A percentile compares a stretch with the other conserved stretches of the same genome.
Conservation (phyloP, 2,888 invertebrate genomes). For the Fissipunctia ypsillon region DNA sequence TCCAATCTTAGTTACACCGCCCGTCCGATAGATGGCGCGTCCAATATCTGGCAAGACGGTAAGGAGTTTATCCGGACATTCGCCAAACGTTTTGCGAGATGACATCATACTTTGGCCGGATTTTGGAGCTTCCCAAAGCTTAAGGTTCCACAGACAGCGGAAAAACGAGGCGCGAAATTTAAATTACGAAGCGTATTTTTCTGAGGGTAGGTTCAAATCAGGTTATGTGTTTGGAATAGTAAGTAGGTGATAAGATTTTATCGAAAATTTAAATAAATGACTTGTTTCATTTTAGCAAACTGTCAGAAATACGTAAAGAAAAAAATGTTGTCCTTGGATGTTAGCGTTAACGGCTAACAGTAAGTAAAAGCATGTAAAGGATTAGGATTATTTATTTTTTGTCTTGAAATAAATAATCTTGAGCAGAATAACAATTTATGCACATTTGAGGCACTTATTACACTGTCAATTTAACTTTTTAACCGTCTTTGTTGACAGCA, state of each 20-base stretch:
- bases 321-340: not conserved
- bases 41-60: conserved; percentile 66
- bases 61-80: conserved; percentile 58
- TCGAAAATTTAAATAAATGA: not conserved
- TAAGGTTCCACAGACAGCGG: conserved; percentile 38
- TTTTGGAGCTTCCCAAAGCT: conserved; percentile 44
- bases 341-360: no score
- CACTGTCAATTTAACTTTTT: no score
- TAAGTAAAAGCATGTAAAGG: no score
- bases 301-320: not conserved
- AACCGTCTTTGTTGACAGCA: no score
- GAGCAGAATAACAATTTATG: no score
- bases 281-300: not conserved
- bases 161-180: conserved; percentile 1
- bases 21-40: conserved; percentile 51
- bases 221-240: conserved; percentile 16
- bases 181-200: conserved; percentile 2
- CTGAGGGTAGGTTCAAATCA: not conserved
- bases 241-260: not conserved
- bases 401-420: no score
- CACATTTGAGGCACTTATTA: no score
- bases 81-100: conserved; percentile 56
- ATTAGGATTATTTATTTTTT: no score
- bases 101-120: conserved; percentile 58
- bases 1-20: conserved; percentile 40